Evolutionary conservation across 1,140 invertebrate species (phyloP).

Genomic region (Cydia fagiglandana): DNA sequence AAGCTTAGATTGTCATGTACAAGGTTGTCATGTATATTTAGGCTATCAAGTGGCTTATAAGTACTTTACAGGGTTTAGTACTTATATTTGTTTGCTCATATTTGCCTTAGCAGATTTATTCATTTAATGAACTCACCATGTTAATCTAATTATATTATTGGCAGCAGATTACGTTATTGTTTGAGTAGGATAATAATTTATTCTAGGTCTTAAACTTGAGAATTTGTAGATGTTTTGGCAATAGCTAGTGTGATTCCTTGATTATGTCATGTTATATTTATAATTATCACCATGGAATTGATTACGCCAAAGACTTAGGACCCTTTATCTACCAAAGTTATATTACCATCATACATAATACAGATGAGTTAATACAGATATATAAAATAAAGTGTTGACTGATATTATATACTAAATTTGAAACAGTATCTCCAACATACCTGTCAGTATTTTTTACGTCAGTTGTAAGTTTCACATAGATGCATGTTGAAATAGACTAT

Average conservation of each 20-base stretch:
- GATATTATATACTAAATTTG: conserved; percentile 21
- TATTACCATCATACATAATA: conserved; percentile 15
- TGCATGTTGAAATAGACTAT: conserved; percentile 9
- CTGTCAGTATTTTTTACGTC: neutral
- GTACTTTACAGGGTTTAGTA: conserved; percentile 28
- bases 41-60: neutral
- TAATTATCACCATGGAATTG: conserved; percentile 44
- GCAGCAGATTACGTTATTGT: conserved; percentile 27
- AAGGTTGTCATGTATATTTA: conserved; percentile 11
- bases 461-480: conserved; percentile 6
- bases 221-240: conserved; percentile 22
- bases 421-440: neutral
- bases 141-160: neutral
- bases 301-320: conserved; percentile 45
- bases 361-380: too few species aligned
- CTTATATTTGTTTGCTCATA: conserved; percentile 28
- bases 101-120: conserved; percentile 17
- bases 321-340: conserved; percentile 42
- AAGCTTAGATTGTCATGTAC: neutral
- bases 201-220: neutral
- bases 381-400: conserved; percentile 13
- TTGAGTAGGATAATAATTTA: conserved; percentile 27
- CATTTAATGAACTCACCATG: conserved; percentile 20
- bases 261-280: conserved; percentile 23
- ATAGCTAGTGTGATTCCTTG: conserved; percentile 9